Evolutionary conservation across 2,113 vertebrate genomes (phyloP), one percentile per base, ranked within the genome.

Genomic region (Guaruba guarouba): DNA sequence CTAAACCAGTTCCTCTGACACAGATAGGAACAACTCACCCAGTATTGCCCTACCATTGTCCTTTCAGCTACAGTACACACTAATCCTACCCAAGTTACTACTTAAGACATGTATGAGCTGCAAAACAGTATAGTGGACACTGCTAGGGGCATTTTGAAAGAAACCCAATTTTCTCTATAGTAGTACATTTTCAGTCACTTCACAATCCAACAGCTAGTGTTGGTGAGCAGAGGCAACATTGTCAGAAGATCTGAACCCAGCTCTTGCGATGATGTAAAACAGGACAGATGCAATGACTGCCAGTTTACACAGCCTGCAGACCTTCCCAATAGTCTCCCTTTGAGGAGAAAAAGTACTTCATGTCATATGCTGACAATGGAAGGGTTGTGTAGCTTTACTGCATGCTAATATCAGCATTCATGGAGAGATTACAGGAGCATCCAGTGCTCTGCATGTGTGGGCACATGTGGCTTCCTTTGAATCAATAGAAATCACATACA

Each of bases 381-480:
- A 92, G 35, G 9, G 5, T 9, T 64, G 19, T 3, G 4, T 18
- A 41, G 12, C 35, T 96, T 91, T 79, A 43, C 11, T 82, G 27
- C 54, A 23, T 1, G 33, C 19, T 61, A 48, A 59, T 3, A 2
- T 62, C 35, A 61, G 59, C 37, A 57, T 31, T 55, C 1, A 0
- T 44, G 19, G 29, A 85, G 49, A 64, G 25, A 82, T 12, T 48
- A 52, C 13, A 79, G 27, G 43, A 85, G 25, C 8, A 91, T 46
- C 10, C 57, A 82, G 10, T 31, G 43, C 52, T 71, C 55, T 87
- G 62, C 48, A 24, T 52, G 20, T 43, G 48, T 61, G 33, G 73
- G 48, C 35, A 63, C 2, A 2, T 0, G 1, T 2, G 3, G 33
- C 6, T 7, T 66, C 35, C 44, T 70, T 61, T 41, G 22, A 86